Evolutionary conservation across 2,113 vertebrate species (phyloP).

Genomic region (Dromaius novaehollandiae): DNA sequence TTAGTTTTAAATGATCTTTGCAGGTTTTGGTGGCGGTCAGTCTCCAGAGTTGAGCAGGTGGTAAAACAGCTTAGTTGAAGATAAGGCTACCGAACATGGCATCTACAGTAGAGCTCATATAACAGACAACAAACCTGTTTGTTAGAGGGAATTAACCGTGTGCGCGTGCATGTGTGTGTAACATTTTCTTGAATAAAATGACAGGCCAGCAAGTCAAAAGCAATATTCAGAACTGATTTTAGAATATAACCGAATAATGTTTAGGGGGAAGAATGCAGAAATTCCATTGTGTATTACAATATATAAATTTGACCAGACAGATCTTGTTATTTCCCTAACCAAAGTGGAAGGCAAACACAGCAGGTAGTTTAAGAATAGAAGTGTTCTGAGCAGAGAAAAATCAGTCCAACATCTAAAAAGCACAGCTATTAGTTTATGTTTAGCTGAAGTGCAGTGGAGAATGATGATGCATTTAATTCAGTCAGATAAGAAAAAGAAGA

Average conservation of each 20-base stretch:
- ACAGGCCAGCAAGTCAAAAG: constrained; percentile 14
- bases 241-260: background rate
- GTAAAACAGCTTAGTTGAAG: constrained; percentile 39
- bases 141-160: background rate
- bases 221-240: constrained; percentile 19
- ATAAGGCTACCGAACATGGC: constrained; percentile 82
- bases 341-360: background rate
- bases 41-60: constrained; percentile 63
- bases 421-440: constrained; percentile 35
- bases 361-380: background rate
- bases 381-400: constrained; percentile 7
- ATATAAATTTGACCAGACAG: background rate
- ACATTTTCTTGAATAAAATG: background rate
- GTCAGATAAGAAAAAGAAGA: background rate
- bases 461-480: background rate
- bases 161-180: fast-evolving
- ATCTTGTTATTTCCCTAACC: background rate
- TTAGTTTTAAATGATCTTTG: constrained; percentile 69
- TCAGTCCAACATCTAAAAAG: constrained; percentile 46
- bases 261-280: background rate
- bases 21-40: constrained; percentile 61
- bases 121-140: constrained; percentile 56
- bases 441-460: constrained; percentile 11
- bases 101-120: constrained; percentile 80
- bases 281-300: background rate